A percentile compares a stretch with the other conserved stretches of the same genome.
phyloP scores from a whole-genome alignment of 2,113 vertebrate species.

The Stomatorhinus ivindoensis region DNA sequence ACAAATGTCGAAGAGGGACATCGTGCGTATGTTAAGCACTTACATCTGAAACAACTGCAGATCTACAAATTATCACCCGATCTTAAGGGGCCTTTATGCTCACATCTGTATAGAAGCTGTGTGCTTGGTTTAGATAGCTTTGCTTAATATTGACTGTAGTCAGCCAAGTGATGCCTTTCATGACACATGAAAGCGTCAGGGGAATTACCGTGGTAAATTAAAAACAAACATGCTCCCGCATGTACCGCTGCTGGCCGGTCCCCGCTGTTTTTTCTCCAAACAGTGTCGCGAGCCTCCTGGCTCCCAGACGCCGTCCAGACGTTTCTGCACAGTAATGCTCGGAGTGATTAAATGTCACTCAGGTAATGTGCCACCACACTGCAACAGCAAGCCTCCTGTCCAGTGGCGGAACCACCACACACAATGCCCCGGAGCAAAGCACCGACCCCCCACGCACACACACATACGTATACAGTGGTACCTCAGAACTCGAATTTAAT shows the following conservation, averaged over 20 bases:
- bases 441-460: too few species aligned
- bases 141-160: constrained; percentile 42
- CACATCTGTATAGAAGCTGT: constrained; percentile 64
- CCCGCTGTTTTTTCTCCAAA: constrained; percentile 9
- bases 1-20: constrained; percentile 29
- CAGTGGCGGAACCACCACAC: too few species aligned
- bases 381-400: not conserved
- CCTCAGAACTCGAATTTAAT: too few species aligned
- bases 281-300: not conserved
- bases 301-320: not conserved
- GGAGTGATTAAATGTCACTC: not conserved
- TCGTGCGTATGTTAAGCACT: constrained; percentile 33
- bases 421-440: too few species aligned
- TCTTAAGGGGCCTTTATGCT: constrained; percentile 41
- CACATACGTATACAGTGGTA: too few species aligned
- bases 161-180: constrained; percentile 53
- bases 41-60: constrained; percentile 44
- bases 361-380: not conserved
- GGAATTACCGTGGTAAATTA: constrained; percentile 50
- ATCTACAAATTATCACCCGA: constrained; percentile 41
- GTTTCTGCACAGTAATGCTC: not conserved
- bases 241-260: constrained; percentile 16
- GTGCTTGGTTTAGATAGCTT: constrained; percentile 45
- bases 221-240: constrained; percentile 35
- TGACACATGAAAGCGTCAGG: constrained; percentile 49